phyloP scores from a whole-genome alignment of 2,113 vertebrate species.

The Platysternon megacephalum region DNA sequence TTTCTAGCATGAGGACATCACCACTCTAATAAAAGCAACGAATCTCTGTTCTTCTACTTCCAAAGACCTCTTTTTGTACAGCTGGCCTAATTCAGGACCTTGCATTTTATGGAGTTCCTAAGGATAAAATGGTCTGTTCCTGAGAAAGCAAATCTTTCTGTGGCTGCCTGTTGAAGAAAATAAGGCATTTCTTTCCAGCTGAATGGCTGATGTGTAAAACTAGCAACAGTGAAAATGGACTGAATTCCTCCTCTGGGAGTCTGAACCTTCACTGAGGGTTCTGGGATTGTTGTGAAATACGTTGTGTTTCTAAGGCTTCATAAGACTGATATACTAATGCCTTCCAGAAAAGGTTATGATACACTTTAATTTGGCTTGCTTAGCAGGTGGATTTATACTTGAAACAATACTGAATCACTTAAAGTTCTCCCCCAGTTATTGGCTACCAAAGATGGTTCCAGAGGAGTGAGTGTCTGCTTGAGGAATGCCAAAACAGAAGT shows the following conservation, averaged over 20 bases:
- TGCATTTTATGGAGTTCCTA: neutral
- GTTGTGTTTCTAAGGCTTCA: neutral
- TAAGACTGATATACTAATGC: neutral
- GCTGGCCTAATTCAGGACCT: neutral
- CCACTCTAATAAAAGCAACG: neutral
- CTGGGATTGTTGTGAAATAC: rapidly evolving
- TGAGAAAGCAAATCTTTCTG: neutral
- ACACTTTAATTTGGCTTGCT: neutral
- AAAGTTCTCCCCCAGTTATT: neutral
- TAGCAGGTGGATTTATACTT: neutral
- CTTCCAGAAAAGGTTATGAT: neutral
- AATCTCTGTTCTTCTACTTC: neutral
- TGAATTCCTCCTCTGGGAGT: neutral
- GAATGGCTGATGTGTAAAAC: neutral
- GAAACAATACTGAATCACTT: neutral
- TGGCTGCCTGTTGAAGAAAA: neutral
- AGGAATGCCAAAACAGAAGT: too few relatives aligned
- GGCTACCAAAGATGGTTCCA: neutral
- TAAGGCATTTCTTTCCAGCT: neutral
- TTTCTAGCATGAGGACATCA: neutral
- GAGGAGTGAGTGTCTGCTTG: neutral
- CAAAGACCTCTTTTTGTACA: neutral
- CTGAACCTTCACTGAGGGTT: neutral
- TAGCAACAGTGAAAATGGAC: neutral
- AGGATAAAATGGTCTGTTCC: neutral